A percentile compares a stretch with the other conserved stretches of the same genome.
These are phyloP conservation scores for Carapus acus DNA, from an alignment of 2,797 vertebrate species.

Conservation along the genomic window DNA sequence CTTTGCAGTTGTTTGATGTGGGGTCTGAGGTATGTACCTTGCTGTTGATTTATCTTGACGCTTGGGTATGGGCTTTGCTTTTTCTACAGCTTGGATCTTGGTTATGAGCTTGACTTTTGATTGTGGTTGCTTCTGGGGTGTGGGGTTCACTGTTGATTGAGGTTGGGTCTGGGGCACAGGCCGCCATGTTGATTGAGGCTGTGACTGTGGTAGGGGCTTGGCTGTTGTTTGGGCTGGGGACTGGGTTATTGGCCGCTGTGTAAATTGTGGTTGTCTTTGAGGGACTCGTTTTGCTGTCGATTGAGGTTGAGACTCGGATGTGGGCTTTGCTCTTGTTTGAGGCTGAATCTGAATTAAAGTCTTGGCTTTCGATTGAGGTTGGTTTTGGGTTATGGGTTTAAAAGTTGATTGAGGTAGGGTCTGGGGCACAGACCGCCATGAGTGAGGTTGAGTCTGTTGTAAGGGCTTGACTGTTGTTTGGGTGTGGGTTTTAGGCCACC, in stretches of 20 bases:
- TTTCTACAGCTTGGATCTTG: constrained; percentile 4
- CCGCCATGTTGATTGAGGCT: constrained; percentile 2
- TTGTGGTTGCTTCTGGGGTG: constrained; percentile 11
- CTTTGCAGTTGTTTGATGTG: constrained; percentile 5
- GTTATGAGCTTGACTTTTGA: not conserved
- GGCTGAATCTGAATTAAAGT: constrained; percentile 5
- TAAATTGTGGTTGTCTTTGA: not conserved
- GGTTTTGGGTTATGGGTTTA: constrained; percentile 1
- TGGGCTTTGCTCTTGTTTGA: not conserved
- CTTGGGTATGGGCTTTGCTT: not conserved
- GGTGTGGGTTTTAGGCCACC: constrained; percentile 5
- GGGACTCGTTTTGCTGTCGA: not conserved
- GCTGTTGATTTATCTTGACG: not conserved
- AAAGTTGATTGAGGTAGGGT: constrained; percentile 1
- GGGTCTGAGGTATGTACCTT: no score
- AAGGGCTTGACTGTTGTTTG: not conserved
- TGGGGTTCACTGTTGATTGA: not conserved
- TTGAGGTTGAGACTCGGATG: not conserved
- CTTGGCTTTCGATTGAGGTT: constrained; percentile 5
- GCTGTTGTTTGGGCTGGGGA: not conserved
- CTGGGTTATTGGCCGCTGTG: constrained; percentile 2
- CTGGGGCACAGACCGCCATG: constrained; percentile 3
- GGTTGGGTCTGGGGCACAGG: not conserved
- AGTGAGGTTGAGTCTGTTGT: not conserved
- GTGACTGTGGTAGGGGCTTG: not conserved